Conservation (phyloP, 2,797 vertebrate genomes). For the Poeciliopsis infans region DNA sequence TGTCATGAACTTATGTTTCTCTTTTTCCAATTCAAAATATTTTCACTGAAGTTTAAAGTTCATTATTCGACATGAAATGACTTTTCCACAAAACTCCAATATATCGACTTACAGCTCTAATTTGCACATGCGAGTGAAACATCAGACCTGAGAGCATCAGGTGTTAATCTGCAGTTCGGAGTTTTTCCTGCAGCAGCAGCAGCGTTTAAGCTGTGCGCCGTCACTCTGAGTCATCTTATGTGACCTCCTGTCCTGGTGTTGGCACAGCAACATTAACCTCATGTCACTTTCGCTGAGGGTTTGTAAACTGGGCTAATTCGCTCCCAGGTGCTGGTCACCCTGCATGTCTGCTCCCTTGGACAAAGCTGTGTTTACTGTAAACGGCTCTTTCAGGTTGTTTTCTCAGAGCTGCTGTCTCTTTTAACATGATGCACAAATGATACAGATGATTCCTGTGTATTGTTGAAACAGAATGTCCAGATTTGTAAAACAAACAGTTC, state of each 20-base stretch:
- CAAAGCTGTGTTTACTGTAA: constrained; percentile 65
- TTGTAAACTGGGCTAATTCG: constrained; percentile 59
- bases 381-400: constrained; percentile 32
- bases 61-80: too few relatives aligned
- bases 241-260: constrained; percentile 36
- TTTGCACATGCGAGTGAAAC: background rate
- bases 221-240: constrained; percentile 21
- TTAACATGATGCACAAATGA: background rate
- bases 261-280: constrained; percentile 30
- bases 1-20: background rate
- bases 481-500: background rate
- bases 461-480: background rate
- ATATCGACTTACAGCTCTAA: background rate
- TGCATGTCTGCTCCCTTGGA: constrained; percentile 28
- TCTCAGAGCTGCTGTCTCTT: constrained; percentile 6
- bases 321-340: constrained; percentile 46
- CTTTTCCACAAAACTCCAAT: background rate
- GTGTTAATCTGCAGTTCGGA: background rate
- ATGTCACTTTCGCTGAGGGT: constrained; percentile 33
- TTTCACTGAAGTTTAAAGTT: too few relatives aligned
- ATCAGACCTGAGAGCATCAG: background rate
- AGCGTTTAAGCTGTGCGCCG: constrained; percentile 14
- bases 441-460: background rate
- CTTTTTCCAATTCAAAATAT: too few relatives aligned
- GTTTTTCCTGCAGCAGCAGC: constrained; percentile 6